phyloP scores from a whole-genome alignment of 2,113 vertebrate species.

The Mugil cephalus region DNA sequence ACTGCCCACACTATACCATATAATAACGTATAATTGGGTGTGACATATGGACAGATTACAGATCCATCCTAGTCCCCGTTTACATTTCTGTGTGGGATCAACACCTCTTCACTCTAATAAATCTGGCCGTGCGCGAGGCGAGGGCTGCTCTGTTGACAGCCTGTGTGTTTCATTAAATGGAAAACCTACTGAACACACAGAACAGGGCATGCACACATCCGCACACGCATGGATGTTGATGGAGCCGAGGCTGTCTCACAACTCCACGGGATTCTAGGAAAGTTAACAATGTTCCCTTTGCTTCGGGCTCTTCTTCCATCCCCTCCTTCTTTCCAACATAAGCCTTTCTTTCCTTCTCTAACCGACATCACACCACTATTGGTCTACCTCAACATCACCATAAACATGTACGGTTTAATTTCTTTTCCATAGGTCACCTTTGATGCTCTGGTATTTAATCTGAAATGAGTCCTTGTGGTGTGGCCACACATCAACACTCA shows the following conservation, averaged over 20 bases:
- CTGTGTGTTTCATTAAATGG: slow-evolving; percentile 47
- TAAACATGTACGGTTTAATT: slow-evolving; percentile 33
- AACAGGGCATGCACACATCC: slow-evolving; percentile 24
- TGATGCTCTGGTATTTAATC: slow-evolving; percentile 13
- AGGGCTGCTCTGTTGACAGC: slow-evolving; percentile 45
- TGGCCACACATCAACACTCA: neutral
- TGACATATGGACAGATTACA: slow-evolving; percentile 23
- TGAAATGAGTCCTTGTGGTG: neutral
- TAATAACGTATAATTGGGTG: slow-evolving; percentile 27
- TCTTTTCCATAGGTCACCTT: slow-evolving; percentile 45
- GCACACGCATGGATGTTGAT: slow-evolving; percentile 52
- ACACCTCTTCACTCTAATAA: slow-evolving; percentile 44
- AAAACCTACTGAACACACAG: slow-evolving; percentile 50
- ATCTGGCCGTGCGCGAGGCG: slow-evolving; percentile 49
- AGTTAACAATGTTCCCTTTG: slow-evolving; percentile 56
- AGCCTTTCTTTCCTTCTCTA: slow-evolving; percentile 41
- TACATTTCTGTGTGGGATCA: slow-evolving; percentile 44
- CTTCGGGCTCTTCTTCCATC: slow-evolving; percentile 46
- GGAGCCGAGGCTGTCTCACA: slow-evolving; percentile 52
- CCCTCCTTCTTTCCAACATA: slow-evolving; percentile 43
- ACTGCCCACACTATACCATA: neutral
- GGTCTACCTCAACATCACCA: slow-evolving; percentile 28
- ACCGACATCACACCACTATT: slow-evolving; percentile 27
- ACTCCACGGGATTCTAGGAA: slow-evolving; percentile 52
- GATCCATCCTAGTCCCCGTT: slow-evolving; percentile 4